Percentiles rank a stretch among this genome's conserved stretches.
These are phyloP conservation scores for Chironomus striatipennis DNA, from an alignment of 1,140 invertebrate genomes.

Conservation along the genomic window DNA sequence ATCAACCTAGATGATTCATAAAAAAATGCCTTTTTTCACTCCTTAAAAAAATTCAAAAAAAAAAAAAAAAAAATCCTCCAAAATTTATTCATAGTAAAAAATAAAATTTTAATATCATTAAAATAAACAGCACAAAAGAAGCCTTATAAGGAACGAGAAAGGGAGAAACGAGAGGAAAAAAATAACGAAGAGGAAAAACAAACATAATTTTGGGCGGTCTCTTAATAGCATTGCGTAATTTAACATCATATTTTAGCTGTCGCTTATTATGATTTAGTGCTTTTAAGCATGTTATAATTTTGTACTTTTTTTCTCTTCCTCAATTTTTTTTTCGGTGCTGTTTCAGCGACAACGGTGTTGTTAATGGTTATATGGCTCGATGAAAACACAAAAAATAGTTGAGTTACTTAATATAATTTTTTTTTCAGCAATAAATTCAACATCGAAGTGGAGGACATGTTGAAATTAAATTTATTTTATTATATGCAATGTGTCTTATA, in stretches of 20 bases:
- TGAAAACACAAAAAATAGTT: background rate
- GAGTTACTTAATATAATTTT: no score
- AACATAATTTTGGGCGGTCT: background rate
- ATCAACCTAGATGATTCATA: no score
- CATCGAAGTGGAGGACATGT: no score
- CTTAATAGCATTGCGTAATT: slow-evolving; percentile 8
- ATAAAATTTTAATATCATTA: background rate
- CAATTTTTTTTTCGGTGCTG: background rate
- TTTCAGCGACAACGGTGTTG: background rate
- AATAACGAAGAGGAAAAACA: slow-evolving; percentile 1
- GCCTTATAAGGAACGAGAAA: background rate
- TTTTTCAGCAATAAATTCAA: no score
- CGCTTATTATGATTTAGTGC: slow-evolving; percentile 18
- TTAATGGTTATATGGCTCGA: background rate
- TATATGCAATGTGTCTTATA: no score
- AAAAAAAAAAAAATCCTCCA: no score
- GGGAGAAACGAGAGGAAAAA: background rate
- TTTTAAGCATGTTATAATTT: slow-evolving; percentile 22
- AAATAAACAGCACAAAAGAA: background rate
- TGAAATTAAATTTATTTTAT: no score
- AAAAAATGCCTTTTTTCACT: no score
- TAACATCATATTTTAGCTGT: slow-evolving; percentile 17
- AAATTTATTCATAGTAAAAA: background rate
- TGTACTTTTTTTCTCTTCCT: background rate
- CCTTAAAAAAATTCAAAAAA: background rate